These are phyloP conservation scores for Caenorhabditis panamensis DNA, from an alignment of 2,888 invertebrate species.

Conservation along the genomic window DNA sequence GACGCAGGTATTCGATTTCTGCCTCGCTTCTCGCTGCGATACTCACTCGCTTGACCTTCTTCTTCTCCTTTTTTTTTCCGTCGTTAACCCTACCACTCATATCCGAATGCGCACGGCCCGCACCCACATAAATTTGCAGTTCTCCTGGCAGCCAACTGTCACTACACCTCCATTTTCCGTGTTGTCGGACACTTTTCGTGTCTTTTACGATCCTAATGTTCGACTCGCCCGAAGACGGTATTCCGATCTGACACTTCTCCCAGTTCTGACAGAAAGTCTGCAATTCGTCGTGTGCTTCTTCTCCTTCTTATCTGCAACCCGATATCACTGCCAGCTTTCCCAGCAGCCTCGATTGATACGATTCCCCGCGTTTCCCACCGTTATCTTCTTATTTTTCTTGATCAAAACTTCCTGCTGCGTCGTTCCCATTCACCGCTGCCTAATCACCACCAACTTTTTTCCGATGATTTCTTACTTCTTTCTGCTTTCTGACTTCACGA, in stretches of 20 bases:
- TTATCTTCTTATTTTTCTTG: conserved; percentile 9
- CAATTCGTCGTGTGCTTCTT: background rate
- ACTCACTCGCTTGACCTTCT: conserved; percentile 27
- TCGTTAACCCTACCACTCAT: conserved; percentile 38
- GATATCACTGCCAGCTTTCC: conserved; percentile 6
- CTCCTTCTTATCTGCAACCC: conserved; percentile 8
- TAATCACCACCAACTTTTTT: conserved; percentile 3
- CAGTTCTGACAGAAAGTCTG: background rate
- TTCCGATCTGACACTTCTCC: background rate
- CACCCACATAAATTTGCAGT: conserved; percentile 39
- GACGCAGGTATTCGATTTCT: background rate
- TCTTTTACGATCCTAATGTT: background rate
- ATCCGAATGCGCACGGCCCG: conserved; percentile 26
- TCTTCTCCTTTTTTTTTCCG: conserved; percentile 26
- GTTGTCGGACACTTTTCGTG: background rate
- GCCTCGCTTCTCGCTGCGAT: conserved; percentile 7
- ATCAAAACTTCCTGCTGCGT: conserved; percentile 14
- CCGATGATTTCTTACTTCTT: conserved; percentile 5
- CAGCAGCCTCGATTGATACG: conserved; percentile 3
- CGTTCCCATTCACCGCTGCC: background rate
- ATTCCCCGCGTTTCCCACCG: conserved; percentile 23
- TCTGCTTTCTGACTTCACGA: background rate
- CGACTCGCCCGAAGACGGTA: background rate
- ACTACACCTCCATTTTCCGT: background rate
- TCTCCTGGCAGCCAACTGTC: conserved; percentile 28